phyloP scores from a whole-genome alignment of 2,797 vertebrate species.

The Myotis myotis region DNA sequence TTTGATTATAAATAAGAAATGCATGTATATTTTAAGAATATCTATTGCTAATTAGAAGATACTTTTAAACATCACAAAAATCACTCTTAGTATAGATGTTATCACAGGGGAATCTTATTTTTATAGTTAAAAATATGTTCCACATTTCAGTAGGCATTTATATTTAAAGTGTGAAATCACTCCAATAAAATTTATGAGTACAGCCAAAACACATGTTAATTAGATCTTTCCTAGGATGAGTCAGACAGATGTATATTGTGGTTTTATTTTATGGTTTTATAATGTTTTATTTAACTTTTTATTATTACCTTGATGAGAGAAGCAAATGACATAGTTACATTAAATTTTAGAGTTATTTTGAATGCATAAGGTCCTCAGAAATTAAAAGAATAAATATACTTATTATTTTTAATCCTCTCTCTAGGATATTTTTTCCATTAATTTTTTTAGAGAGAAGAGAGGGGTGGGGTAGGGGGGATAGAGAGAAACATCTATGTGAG shows the following conservation, averaged over 20 bases:
- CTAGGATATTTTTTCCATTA: too few species aligned
- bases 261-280: slow-evolving; percentile 50
- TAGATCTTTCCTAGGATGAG: slow-evolving; percentile 61
- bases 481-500: too few species aligned
- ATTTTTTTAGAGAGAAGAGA: too few species aligned
- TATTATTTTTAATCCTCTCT: not conserved
- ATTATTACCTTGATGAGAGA: not conserved
- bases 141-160: slow-evolving; percentile 76
- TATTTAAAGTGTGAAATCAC: slow-evolving; percentile 71
- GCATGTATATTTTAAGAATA: slow-evolving; percentile 37
- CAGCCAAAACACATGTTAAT: slow-evolving; percentile 73
- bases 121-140: slow-evolving; percentile 55
- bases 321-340: slow-evolving; percentile 46
- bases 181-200: slow-evolving; percentile 69
- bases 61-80: slow-evolving; percentile 48
- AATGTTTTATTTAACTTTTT: slow-evolving; percentile 62
- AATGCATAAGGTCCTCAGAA: not conserved
- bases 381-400: not conserved
- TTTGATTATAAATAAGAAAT: slow-evolving; percentile 60
- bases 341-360: slow-evolving; percentile 47
- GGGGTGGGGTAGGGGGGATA: too few species aligned
- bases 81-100: slow-evolving; percentile 48
- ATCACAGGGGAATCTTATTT: slow-evolving; percentile 65
- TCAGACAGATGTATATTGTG: slow-evolving; percentile 43
- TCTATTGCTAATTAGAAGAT: slow-evolving; percentile 69